Percentiles rank a stretch among this genome's conserved stretches.
phyloP scores from a whole-genome alignment of 1,140 invertebrate genomes.

The Brachionus rubens region DNA sequence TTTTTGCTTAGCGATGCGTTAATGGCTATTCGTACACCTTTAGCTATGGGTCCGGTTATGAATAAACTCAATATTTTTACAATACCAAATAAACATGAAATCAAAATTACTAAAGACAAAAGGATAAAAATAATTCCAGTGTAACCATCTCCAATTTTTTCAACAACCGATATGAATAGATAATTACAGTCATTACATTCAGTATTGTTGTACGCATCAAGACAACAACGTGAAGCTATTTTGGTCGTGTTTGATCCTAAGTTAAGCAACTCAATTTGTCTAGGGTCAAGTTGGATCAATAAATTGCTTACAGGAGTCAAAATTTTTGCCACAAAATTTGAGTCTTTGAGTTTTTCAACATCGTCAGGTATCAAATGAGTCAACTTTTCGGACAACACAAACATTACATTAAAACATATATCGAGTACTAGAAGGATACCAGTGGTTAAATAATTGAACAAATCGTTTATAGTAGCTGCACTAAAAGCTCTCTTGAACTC shows the following conservation, averaged over 20 bases:
- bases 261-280: not conserved
- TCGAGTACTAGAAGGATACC: constrained; percentile 62
- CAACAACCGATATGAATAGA: not conserved
- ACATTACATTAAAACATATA: constrained; percentile 50
- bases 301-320: constrained; percentile 20
- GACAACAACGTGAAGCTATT: constrained; percentile 11
- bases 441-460: constrained; percentile 65
- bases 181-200: not conserved
- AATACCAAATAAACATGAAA: constrained; percentile 9
- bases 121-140: constrained; percentile 24
- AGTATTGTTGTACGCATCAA: not conserved
- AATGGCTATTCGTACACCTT: constrained; percentile 63
- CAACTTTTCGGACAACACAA: not conserved
- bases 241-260: not conserved
- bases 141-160: constrained; percentile 5
- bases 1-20: constrained; percentile 64
- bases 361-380: constrained; percentile 8
- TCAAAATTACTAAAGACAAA: not conserved
- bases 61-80: constrained; percentile 24
- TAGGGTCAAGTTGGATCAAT: constrained; percentile 1
- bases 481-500: constrained; percentile 64
- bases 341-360: not conserved
- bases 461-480: constrained; percentile 66
- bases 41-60: constrained; percentile 61
- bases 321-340: constrained; percentile 19